A percentile compares a stretch with the other conserved stretches of the same genome.
Conservation (phyloP, 2,888 invertebrate genomes). For the Rhingia rostrata region DNA sequence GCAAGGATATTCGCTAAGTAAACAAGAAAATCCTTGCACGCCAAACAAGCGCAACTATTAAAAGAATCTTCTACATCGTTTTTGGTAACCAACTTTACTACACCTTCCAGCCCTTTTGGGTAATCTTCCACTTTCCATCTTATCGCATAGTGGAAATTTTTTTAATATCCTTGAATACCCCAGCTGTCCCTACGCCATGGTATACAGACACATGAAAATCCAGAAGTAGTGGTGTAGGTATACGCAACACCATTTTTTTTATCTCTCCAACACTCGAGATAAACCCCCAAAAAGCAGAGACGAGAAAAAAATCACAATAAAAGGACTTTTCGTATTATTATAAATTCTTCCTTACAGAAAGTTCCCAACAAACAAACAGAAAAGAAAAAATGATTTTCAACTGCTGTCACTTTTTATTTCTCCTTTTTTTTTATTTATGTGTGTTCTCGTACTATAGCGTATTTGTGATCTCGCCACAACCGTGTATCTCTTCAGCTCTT, state of each 20-base stretch:
- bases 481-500: constrained; percentile 55
- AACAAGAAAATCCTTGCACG: constrained; percentile 43
- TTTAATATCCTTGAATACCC: constrained; percentile 61
- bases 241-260: neutral
- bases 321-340: constrained; percentile 66
- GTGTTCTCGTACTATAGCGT: constrained; percentile 13
- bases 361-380: neutral
- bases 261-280: constrained; percentile 52
- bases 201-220: neutral
- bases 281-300: constrained; percentile 17
- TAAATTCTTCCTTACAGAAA: constrained; percentile 59
- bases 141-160: constrained; percentile 32
- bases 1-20: constrained; percentile 41
- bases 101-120: constrained; percentile 21
- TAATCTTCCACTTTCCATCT: constrained; percentile 44
- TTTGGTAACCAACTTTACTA: constrained; percentile 9
- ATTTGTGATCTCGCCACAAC: constrained; percentile 56
- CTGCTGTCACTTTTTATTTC: constrained; percentile 64
- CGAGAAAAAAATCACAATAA: constrained; percentile 35
- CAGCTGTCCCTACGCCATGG: constrained; percentile 14
- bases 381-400: constrained; percentile 54
- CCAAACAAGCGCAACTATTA: constrained; percentile 34
- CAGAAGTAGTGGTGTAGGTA: neutral
- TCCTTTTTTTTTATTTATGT: constrained; percentile 44
- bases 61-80: constrained; percentile 34